Conservation (phyloP, 2,888 invertebrate genomes). For the Odontothrips loti region DNA sequence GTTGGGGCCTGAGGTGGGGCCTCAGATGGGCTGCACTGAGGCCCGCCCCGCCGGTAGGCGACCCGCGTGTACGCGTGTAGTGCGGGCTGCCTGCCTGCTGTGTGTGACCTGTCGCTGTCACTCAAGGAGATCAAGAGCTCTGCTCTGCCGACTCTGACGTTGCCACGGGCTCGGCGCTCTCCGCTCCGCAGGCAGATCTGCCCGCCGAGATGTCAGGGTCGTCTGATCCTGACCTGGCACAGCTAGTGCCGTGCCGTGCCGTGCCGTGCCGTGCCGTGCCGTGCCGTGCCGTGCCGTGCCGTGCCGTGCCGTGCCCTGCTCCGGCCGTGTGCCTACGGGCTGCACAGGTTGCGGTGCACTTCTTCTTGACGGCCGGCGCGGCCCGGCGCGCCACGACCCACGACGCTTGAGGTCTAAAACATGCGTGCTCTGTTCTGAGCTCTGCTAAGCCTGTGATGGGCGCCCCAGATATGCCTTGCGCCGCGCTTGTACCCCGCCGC, state of each 20-base stretch:
- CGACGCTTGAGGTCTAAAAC: too few species aligned
- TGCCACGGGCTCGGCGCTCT: too few species aligned
- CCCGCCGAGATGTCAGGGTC: constrained; percentile 6
- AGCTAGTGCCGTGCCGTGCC: not conserved
- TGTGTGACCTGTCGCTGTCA: not conserved
- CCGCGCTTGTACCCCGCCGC: too few species aligned
- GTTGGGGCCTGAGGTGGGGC: not conserved
- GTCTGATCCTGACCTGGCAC: not conserved
- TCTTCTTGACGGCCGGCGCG: too few species aligned
- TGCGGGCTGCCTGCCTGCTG: not conserved
- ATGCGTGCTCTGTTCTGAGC: too few species aligned
- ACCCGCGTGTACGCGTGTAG: too few species aligned
- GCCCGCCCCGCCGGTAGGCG: too few species aligned
- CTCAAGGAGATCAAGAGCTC: not conserved
- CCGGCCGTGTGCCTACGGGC: not conserved
- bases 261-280: not conserved
- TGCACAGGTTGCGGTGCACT: too few species aligned
- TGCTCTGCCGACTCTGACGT: not conserved
- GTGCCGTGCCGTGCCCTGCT: not conserved
- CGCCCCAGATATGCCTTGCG: not conserved
- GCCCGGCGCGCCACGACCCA: too few species aligned
- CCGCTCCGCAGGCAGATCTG: not conserved
- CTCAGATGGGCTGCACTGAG: not conserved
- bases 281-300: not conserved
- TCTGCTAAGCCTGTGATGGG: not conserved